These are phyloP conservation scores for Sitobion miscanthi DNA, from an alignment of 1,140 invertebrate species.

Conservation along the genomic window DNA sequence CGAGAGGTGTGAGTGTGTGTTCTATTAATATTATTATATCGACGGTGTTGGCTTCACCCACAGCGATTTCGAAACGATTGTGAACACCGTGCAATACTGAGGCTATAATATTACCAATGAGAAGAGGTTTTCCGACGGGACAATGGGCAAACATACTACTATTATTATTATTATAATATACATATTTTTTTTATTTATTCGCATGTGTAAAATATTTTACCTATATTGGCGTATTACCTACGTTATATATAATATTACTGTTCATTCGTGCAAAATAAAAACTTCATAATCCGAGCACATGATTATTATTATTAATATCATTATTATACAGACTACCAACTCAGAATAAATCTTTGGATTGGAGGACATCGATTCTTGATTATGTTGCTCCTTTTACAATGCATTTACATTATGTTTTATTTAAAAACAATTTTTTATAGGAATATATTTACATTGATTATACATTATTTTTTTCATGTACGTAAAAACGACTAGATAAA, in stretches of 20 bases:
- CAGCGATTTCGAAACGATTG: neutral
- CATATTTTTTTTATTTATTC: no score
- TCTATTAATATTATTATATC: neutral
- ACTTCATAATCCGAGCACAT: neutral
- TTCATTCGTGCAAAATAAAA: neutral
- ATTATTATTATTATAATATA: neutral
- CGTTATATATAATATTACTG: neutral
- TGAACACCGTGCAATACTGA: neutral
- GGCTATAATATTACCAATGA: neutral
- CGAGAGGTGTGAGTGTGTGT: neutral
- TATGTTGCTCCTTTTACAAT: neutral
- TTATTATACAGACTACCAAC: neutral
- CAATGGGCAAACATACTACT: neutral
- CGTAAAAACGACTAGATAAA: neutral
- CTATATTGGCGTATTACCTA: neutral
- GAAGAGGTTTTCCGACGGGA: neutral
- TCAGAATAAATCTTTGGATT: neutral
- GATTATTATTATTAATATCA: neutral
- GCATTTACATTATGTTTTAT: neutral
- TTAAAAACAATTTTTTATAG: neutral
- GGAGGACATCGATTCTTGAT: neutral
- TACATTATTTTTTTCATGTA: neutral
- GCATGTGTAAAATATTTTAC: neutral
- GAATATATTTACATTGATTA: neutral
- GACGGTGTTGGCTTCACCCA: neutral